A percentile compares a stretch with the other conserved stretches of the same genome.
phyloP scores from a whole-genome alignment of 2,888 invertebrate genomes.

The Ectobius pallidus region DNA sequence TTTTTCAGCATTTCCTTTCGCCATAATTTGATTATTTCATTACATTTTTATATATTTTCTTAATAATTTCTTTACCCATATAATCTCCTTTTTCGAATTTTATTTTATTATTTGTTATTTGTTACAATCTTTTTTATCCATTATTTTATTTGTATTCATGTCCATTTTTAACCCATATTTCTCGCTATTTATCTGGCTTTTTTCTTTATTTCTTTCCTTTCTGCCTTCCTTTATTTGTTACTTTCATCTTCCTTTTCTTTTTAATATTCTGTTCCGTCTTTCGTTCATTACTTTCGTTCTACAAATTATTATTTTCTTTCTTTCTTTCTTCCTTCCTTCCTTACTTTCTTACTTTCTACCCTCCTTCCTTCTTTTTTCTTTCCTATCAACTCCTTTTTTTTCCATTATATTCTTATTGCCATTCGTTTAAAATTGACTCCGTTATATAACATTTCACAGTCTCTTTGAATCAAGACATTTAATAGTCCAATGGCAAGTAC shows the following conservation, averaged over 20 bases:
- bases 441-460: too few species aligned
- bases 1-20: too few species aligned
- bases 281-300: not conserved
- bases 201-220: not conserved
- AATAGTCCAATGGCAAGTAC: too few species aligned
- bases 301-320: not conserved
- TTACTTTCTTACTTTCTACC: not conserved
- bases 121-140: not conserved
- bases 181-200: not conserved
- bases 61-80: not conserved
- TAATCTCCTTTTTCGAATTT: not conserved
- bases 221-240: not conserved
- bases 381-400: not conserved
- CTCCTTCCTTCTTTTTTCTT: not conserved
- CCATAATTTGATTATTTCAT: too few species aligned
- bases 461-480: too few species aligned
- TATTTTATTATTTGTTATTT: not conserved
- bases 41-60: too few species aligned
- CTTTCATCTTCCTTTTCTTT: not conserved
- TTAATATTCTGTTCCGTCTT: not conserved
- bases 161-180: not conserved
- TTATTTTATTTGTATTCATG: not conserved
- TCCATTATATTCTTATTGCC: not conserved
- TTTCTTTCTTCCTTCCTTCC: not conserved
- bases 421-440: too few species aligned